Percentiles rank a stretch among this genome's conserved stretches.
Evolutionary conservation across 2,888 invertebrate species (phyloP).

Genomic region (Ditula angustiorana): DNA sequence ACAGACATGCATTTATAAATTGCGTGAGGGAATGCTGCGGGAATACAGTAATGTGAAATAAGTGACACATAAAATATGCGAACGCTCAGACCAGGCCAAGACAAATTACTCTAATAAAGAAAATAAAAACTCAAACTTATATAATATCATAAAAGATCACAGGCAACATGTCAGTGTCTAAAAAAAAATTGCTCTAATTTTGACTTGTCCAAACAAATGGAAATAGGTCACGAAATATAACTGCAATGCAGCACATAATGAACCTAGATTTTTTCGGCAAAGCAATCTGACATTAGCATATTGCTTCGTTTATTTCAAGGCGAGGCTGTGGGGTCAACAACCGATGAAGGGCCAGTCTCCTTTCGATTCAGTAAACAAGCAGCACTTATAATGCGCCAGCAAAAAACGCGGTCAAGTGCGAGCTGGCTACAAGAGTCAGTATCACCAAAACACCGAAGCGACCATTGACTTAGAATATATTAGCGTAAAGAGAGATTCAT

Average conservation of each 20-base stretch:
- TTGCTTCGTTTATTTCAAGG: slow-evolving; percentile 53
- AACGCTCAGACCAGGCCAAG: neutral
- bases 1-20: too few relatives aligned
- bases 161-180: neutral
- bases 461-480: too few relatives aligned
- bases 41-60: too few relatives aligned
- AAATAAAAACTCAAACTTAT: neutral
- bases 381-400: slow-evolving; percentile 27
- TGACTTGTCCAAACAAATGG: neutral
- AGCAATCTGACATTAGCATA: slow-evolving; percentile 53
- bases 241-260: slow-evolving; percentile 43
- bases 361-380: slow-evolving; percentile 41
- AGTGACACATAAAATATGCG: neutral
- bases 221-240: slow-evolving; percentile 38
- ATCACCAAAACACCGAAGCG: neutral
- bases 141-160: neutral
- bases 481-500: too few relatives aligned
- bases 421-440: neutral
- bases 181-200: neutral
- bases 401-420: slow-evolving; percentile 27
- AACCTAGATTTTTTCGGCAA: slow-evolving; percentile 55
- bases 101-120: neutral
- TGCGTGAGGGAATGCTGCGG: too few relatives aligned
- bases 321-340: slow-evolving; percentile 49
- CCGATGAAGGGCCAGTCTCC: slow-evolving; percentile 54